Conservation (phyloP, 2,888 invertebrate genomes). For the Drosophila melanosoma region DNA sequence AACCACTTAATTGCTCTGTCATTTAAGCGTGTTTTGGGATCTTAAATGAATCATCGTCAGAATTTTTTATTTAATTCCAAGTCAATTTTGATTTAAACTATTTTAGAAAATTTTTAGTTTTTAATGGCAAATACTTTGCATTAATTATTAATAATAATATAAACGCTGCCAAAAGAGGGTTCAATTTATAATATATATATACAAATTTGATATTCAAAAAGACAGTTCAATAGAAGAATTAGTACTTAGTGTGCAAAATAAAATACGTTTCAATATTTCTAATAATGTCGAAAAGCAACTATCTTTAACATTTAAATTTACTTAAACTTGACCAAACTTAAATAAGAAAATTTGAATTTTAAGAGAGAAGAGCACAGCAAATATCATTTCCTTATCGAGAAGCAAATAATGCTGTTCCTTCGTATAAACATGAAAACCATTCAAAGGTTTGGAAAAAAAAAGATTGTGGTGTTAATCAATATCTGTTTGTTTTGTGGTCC, state of each 20-base stretch:
- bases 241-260: not conserved
- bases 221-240: not conserved
- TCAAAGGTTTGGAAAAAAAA: not conserved
- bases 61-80: not conserved
- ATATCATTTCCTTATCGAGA: not conserved
- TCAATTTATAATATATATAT: not conserved
- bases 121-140: not conserved
- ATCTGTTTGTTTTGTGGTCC: not conserved
- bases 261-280: not conserved
- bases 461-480: slow-evolving; percentile 10
- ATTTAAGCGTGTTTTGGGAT: not conserved
- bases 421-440: slow-evolving; percentile 2
- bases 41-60: slow-evolving; percentile 2
- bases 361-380: not conserved
- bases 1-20: not conserved
- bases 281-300: not conserved
- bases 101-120: not conserved
- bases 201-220: not conserved
- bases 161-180: not conserved
- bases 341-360: not conserved
- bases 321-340: not conserved
- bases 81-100: not conserved
- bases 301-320: not conserved
- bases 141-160: not conserved
- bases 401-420: not conserved